phyloP scores from a whole-genome alignment of 2,888 invertebrate genomes.

The Acutogordius australiensis region DNA sequence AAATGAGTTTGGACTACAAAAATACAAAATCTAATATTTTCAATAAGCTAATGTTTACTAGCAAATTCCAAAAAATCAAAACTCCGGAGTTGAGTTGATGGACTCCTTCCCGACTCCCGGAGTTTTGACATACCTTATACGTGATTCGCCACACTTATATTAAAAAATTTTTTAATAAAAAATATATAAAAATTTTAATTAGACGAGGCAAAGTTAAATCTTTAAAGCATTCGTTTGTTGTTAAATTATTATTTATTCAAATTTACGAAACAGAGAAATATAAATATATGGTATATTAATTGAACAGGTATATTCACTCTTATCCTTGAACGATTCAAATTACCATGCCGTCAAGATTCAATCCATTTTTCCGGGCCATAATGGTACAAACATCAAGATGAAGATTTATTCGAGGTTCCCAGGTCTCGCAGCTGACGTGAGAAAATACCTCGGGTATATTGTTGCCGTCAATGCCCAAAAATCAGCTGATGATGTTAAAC shows the following conservation, averaged over 20 bases:
- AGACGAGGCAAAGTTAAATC: no score
- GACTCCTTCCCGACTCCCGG: no score
- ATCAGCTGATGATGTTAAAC: no score
- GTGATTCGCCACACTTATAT: neutral
- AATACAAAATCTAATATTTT: no score
- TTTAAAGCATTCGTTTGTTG: no score
- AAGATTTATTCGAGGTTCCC: neutral
- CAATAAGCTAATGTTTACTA: no score
- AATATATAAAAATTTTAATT: neutral
- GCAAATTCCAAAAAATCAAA: no score
- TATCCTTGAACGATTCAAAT: neutral
- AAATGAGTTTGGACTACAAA: no score
- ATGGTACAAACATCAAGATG: neutral
- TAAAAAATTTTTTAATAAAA: neutral
- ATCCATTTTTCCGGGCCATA: neutral
- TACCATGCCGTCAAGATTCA: slow-evolving; percentile 2
- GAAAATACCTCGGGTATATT: neutral
- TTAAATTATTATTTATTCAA: no score
- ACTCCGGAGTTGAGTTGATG: no score
- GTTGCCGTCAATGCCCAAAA: neutral
- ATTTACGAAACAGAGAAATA: no score
- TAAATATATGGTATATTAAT: neutral
- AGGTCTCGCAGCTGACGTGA: neutral
- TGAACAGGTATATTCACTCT: neutral
- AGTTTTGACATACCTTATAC: no score